Base-by-base conservation (phyloP, 2,797 vertebrate species). In the Capromys pilorides region DNA sequence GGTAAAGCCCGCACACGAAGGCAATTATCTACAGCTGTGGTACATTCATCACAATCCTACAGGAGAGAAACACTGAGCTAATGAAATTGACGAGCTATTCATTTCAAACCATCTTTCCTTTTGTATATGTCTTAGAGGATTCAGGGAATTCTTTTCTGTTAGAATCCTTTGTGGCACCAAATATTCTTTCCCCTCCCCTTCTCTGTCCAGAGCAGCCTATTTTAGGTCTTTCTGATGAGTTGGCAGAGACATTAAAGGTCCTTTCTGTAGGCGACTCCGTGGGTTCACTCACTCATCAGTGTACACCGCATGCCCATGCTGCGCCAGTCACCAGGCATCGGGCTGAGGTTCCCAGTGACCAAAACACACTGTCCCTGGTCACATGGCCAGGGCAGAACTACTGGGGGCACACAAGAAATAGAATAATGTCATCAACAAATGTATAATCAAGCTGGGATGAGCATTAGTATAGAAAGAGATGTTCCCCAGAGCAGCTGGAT, bases 1-100 rank as follows among this genome's bases (percentile, higher is more conserved):
- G 88, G 83, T 96, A 97, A 97, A 93, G 83, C 64, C 71, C 90
- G 39, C 97, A 96, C 93, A 95, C 45, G 73, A 95, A 87, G 80
- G 69, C 86, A 97, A 97, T 97, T 97, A 94, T 96, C 96, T 94
- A 83, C 67, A 93, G 94, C 54, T 57, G 54, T 16, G 54, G 95
- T 92, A 91, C 45, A 80, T 94, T 92, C 41, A 78, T 94, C 92
- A 94, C 96, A 93, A 91, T 96, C 97, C 93, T 94, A 79, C 69
- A 95, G 95, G 96, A 97, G 96, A 85, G 66, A 95, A 97, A 96
- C 97, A 94, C 90, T 90, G 93, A 95, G 88, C 88, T 96, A 90
- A 82, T 84, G 77, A 86, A 85, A 77, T 45, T 92, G 95, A 96
- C 80, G 88, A 77, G 95, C 86, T 96, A 36, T 94, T 97, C 89